Base-by-base conservation (phyloP, 2,888 invertebrate genomes). In the Teleogryllus oceanicus region DNA sequence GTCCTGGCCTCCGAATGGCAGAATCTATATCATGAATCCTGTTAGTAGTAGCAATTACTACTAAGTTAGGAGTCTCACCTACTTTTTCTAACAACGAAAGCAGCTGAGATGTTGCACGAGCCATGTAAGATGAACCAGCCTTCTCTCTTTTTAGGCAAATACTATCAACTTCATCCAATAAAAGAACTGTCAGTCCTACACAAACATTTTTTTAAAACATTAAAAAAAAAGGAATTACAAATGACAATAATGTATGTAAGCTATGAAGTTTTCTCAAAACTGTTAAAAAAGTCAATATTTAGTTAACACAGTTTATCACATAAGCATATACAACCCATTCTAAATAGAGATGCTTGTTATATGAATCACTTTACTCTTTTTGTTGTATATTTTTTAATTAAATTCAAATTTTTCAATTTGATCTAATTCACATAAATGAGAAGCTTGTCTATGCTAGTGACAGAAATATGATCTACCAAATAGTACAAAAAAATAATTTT, bases 31-130 rank as follows among this genome's bases (percentile, higher is more conserved):
- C 84, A 80, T 89, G 87, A 1, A 89, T 87, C 76, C 87, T 85
- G 79, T 88, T 89, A 8, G 90, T 90, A 10, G 90, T 90, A 37
- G 88, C 91, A 79, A 92, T 86, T 3, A 91, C 88, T 24, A 90
- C 83, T 13, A 91, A 84, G 50, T 87, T 85, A 37, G 83, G 83
- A 4, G 83, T 82, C 18, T 84, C 83, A 21, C 85, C 83, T 21
- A 87, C 84, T n/a, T 88, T 86, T 84, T 91, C 91, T 78, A 91
- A 84, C 10, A 90, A 85, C 11, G 85, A 83, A 78, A 89, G 84
- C 11, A 91, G 84, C 83, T 90, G 89, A 2, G 87, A 84, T 2
- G 88, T 85, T 49, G 89, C 85, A 80, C 89, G 85, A 51, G 85
- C 83, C n/a, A 85, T 84, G 83, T 88, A 87, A 1, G 85, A 83